Evolutionary conservation across 1,140 invertebrate genomes (phyloP).

Genomic region (Bombus ignitus): DNA sequence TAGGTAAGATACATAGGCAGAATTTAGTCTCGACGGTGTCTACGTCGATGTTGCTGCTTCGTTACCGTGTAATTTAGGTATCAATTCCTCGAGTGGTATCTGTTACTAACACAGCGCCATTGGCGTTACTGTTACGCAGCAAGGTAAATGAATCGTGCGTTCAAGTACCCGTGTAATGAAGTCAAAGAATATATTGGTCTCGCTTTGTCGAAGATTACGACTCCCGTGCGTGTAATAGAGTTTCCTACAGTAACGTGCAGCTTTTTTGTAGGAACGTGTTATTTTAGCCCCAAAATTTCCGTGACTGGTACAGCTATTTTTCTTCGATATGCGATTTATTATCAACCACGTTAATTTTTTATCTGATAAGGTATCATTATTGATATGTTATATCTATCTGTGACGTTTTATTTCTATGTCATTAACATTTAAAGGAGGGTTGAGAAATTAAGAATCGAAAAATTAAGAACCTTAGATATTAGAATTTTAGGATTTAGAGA

Average conservation of each 20-base stretch:
- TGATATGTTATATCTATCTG: too few species aligned
- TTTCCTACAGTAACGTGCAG: slow-evolving; percentile 52
- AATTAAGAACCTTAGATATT: too few species aligned
- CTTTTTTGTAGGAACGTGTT: slow-evolving; percentile 1
- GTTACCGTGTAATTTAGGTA: not conserved
- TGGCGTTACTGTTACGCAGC: slow-evolving; percentile 27
- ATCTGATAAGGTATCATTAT: too few species aligned
- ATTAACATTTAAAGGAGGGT: too few species aligned
- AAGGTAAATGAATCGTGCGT: slow-evolving; percentile 69
- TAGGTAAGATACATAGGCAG: not conserved
- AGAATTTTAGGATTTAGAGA: too few species aligned
- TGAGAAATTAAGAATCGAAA: too few species aligned
- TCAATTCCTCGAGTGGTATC: slow-evolving; percentile 13
- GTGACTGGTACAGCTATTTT: not conserved
- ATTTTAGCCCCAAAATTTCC: not conserved
- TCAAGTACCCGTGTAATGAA: slow-evolving; percentile 80
- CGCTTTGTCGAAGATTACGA: slow-evolving; percentile 76
- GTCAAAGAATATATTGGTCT: slow-evolving; percentile 72
- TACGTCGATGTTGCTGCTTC: not conserved
- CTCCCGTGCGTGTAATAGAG: slow-evolving; percentile 76
- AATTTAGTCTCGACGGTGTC: not conserved
- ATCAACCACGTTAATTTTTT: too few species aligned
- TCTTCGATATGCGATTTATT: too few species aligned
- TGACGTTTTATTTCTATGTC: too few species aligned
- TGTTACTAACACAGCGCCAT: not conserved